Conservation (phyloP, 2,797 vertebrate genomes). For the Gadopsis marmoratus region DNA sequence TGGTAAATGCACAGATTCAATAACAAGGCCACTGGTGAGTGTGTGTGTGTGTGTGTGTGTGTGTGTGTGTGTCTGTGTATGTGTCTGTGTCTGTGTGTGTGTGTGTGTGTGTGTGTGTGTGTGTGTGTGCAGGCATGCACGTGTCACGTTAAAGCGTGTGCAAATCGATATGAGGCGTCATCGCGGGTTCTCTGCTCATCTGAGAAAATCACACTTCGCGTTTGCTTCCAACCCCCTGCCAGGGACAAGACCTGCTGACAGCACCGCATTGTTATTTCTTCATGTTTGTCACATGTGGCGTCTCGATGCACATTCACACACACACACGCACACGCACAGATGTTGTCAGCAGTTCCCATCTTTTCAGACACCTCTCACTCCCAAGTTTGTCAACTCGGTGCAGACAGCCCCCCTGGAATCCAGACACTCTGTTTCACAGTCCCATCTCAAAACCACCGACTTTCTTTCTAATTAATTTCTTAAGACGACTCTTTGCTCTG, state of each 20-base stretch:
- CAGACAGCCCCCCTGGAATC: constrained; percentile 62
- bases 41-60: constrained; percentile 2
- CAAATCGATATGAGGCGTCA: constrained; percentile 81
- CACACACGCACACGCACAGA: constrained; percentile 30
- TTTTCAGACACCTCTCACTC: constrained; percentile 82
- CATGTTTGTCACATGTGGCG: constrained; percentile 76
- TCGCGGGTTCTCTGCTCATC: constrained; percentile 86
- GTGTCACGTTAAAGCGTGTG: constrained; percentile 60
- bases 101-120: constrained; percentile 5
- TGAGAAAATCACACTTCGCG: constrained; percentile 91
- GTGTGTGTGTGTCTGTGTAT: constrained; percentile 6
- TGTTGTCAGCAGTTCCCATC: constrained; percentile 79
- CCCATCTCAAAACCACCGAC: constrained; percentile 55
- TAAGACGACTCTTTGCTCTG: constrained; percentile 44
- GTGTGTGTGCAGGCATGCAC: constrained; percentile 36
- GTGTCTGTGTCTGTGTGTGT: neutral
- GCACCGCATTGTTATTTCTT: constrained; percentile 83
- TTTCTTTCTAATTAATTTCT: constrained; percentile 64
- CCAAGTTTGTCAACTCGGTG: constrained; percentile 79
- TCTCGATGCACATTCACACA: constrained; percentile 48
- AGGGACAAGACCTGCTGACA: constrained; percentile 90
- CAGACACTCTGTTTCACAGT: constrained; percentile 73
- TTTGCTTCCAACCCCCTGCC: constrained; percentile 83
- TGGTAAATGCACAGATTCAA: constrained; percentile 50
- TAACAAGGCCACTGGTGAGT: constrained; percentile 23